Evolutionary conservation across 2,888 invertebrate genomes (phyloP), one percentile per base, ranked within the genome.

Genomic region (Helleia helle): DNA sequence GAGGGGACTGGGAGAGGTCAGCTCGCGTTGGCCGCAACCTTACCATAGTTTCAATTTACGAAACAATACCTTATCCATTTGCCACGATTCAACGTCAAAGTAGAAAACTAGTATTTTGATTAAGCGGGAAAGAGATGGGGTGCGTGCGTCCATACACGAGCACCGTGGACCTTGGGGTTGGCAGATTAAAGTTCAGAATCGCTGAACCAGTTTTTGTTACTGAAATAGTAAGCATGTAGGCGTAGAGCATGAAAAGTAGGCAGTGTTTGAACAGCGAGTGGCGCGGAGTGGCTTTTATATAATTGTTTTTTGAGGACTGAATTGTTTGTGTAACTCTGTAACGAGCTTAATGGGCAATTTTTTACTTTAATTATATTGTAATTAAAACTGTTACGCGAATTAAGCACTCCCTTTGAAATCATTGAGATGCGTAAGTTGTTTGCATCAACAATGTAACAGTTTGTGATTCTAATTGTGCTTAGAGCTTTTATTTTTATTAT

Each of bases 61-160:
- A 77, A 77, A 84, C 84, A 84, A 84, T 81, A 66, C 79, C 81
- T 79, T 83, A 83, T 81, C 84, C 83, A 83, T 81, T 81, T 77
- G 73, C 81, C 71, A 69, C 72, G 71, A 79, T 73, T 80, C 80
- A 63, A 75, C 76, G 84, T 83, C 83, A 84, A 83, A 81, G 79
- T 77, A 73, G 76, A 76, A 72, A 73, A 74, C 75, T 71, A 64
- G 72, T 79, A 80, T 83, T 83, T 81, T 84, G 83, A 84, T 84
- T 84, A 84, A 83, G 80, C 71, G 77, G 62, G 76, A 83, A 76
- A 81, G 79, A 79, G 83, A 83, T 65, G 66, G 75, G 72, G 71
- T 74, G 72, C 72, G 69, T 71, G 57, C 45, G 51, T 42, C 24
- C 37, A 40, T 38, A 29, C 43, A 48, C 38, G 45, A 54, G 43